Conservation (phyloP, 2,888 invertebrate genomes). For the Galerucella calmariensis region DNA sequence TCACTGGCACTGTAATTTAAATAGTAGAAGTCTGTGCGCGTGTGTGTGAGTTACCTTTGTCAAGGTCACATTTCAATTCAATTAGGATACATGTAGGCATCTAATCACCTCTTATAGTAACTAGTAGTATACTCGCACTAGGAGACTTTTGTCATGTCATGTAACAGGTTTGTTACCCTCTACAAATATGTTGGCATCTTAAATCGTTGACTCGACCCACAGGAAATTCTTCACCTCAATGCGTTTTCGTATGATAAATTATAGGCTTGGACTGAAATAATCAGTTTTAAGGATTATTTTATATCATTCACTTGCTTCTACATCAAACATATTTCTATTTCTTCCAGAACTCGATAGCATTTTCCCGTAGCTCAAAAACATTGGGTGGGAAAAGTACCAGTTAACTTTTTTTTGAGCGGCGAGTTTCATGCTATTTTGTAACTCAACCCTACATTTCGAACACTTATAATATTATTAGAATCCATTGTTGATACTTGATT, state of each 20-base stretch:
- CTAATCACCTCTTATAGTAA: conserved; percentile 1
- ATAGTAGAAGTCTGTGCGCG: background rate
- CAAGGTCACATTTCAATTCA: conserved; percentile 11
- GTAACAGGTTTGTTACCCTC: conserved; percentile 6
- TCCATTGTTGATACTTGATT: too few species aligned
- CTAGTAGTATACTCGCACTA: background rate
- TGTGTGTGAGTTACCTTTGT: background rate
- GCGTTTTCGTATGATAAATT: background rate
- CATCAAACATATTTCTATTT: too few species aligned
- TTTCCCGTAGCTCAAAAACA: too few species aligned
- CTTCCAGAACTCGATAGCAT: too few species aligned
- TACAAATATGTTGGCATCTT: background rate
- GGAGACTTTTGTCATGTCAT: background rate
- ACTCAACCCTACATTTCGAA: too few species aligned
- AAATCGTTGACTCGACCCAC: conserved; percentile 1
- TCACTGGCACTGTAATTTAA: conserved; percentile 8
- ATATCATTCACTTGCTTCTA: too few species aligned
- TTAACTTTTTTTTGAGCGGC: too few species aligned
- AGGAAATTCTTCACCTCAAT: background rate
- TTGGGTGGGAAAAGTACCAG: too few species aligned
- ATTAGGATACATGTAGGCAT: conserved; percentile 4
- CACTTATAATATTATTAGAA: too few species aligned
- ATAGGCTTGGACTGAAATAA: background rate
- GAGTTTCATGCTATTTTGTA: too few species aligned
- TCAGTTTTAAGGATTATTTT: too few species aligned